Evolutionary conservation across 2,888 invertebrate species (phyloP).

Genomic region (Conomelus anceps): DNA sequence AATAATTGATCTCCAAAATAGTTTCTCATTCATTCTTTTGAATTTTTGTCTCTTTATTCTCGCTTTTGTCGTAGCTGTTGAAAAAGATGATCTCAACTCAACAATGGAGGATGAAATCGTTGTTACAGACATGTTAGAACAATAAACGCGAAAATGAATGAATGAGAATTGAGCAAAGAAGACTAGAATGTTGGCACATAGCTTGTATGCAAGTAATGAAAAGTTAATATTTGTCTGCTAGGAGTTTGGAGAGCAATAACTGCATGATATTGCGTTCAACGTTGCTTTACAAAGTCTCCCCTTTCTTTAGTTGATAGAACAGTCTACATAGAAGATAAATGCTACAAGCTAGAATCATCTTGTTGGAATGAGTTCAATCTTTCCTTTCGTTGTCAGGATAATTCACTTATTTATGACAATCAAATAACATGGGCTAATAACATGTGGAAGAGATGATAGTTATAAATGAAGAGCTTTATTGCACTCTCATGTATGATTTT

Average conservation of each 20-base stretch:
- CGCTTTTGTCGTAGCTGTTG: neutral
- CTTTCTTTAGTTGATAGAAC: neutral
- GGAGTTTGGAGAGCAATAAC: neutral
- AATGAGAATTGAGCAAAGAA: neutral
- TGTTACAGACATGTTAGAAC: neutral
- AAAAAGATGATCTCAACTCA: no score
- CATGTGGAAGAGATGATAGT: no score
- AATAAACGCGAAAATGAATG: neutral
- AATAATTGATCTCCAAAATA: neutral
- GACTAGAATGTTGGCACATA: neutral
- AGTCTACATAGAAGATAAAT: no score
- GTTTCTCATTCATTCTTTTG: neutral
- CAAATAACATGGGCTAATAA: no score
- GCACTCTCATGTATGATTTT: no score
- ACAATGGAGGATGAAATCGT: no score
- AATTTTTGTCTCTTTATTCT: no score
- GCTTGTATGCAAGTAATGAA: neutral
- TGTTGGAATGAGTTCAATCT: neutral
- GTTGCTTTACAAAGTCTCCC: neutral
- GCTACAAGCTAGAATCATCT: neutral
- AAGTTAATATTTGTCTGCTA: neutral
- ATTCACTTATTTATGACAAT: neutral
- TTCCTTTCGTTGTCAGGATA: neutral
- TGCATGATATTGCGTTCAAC: neutral
- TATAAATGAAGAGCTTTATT: no score